These are phyloP conservation scores for Recurvirostra avosetta DNA, from an alignment of 2,113 vertebrate species.

Conservation along the genomic window DNA sequence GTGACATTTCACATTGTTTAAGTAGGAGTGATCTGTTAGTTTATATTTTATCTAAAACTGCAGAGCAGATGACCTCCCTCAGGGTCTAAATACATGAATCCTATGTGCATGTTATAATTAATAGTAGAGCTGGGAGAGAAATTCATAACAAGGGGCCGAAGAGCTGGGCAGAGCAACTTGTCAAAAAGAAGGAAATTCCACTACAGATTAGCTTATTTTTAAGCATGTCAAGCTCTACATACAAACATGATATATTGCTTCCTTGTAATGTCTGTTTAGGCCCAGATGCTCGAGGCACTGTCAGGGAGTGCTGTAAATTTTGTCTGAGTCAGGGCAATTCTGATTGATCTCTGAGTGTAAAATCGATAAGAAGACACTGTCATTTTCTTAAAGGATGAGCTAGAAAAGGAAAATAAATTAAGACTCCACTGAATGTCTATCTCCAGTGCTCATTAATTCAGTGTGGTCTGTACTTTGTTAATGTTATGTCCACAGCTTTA, in stretches of 20 bases:
- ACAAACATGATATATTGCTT: slow-evolving; percentile 86
- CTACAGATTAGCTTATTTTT: slow-evolving; percentile 96
- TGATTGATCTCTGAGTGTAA: slow-evolving; percentile 99
- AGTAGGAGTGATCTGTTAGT: slow-evolving; percentile 82
- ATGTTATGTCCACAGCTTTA: slow-evolving; percentile 87
- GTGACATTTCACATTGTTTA: slow-evolving; percentile 84
- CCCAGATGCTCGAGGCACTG: slow-evolving; percentile 77
- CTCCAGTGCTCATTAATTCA: slow-evolving; percentile 91
- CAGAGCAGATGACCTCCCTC: slow-evolving; percentile 79
- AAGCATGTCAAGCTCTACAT: slow-evolving; percentile 83
- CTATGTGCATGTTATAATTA: slow-evolving; percentile 82
- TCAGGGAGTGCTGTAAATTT: slow-evolving; percentile 89
- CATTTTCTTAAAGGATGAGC: slow-evolving; percentile 99
- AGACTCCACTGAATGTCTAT: slow-evolving; percentile 91
- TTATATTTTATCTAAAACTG: slow-evolving; percentile 85
- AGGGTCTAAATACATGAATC: slow-evolving; percentile 80
- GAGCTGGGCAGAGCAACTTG: slow-evolving; percentile 82
- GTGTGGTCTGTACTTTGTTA: slow-evolving; percentile 88
- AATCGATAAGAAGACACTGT: slow-evolving; percentile 99
- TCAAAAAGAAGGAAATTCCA: slow-evolving; percentile 88
- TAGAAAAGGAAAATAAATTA: slow-evolving; percentile 97
- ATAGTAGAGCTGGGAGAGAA: slow-evolving; percentile 75
- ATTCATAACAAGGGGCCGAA: slow-evolving; percentile 76
- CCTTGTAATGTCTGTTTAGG: slow-evolving; percentile 82
- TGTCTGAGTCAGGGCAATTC: slow-evolving; percentile 96